Evolutionary conservation across 2,113 vertebrate genomes (phyloP), one percentile per base, ranked within the genome.

Genomic region (Sardina pilchardus): DNA sequence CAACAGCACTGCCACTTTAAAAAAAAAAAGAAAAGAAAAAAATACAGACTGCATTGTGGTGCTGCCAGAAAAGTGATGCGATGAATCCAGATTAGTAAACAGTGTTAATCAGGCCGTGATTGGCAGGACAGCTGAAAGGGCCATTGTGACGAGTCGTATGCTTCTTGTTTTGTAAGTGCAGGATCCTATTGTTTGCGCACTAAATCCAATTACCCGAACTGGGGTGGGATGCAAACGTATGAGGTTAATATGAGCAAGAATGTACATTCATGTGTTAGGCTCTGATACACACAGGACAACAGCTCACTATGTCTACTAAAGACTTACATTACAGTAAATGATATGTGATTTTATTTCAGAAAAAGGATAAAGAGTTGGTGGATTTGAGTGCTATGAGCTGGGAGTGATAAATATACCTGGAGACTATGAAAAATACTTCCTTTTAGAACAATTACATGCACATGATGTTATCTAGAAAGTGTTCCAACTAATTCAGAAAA

Each of bases 51-150:
- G 4, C 88, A 85, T 92, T 91, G 86, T 91, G 86, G 91, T 91
- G 91, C 63, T 90, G 88, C 91, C 87, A 90, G 78, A 63, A 82
- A 86, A 83, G 84, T 89, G 89, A 86, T 86, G 88, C 86, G 88
- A 89, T 87, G 89, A 89, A 90, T 90, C 91, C 88, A 90, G 83
- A 90, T 80, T 87, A 92, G 91, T 89, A 92, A 92, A 87, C 63
- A 17, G 10, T 48, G 78, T 88, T 92, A 90, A 93, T 92, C 88
- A 92, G n/a, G 89, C 87, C 82, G 88, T 91, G 90, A 93, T 85
- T 92, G 92, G 89, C 90, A 90, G 90, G 82, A 83, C 83, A 59
- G 21, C 75, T 63, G n/a, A 34, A 48, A 34, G 12, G 30, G 43
- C 12, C 16, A 14, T 43, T 50, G 30, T 17, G 21, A 17, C 78